Base-by-base conservation (phyloP, 2,888 invertebrate genomes). In the Blera fallax region DNA sequence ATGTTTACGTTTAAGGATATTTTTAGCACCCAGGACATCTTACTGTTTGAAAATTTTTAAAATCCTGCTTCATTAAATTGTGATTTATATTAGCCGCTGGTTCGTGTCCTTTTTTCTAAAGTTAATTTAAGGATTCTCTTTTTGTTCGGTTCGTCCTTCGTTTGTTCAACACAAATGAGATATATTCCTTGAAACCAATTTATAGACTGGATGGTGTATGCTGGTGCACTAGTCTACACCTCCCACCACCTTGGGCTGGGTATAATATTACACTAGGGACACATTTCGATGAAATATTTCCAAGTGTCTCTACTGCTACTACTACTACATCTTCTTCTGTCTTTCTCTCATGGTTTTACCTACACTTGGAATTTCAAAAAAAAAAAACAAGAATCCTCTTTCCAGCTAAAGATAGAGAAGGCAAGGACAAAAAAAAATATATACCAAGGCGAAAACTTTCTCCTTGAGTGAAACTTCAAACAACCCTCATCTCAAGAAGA, bases 281-380 rank as follows among this genome's bases (percentile, higher is more conserved):
- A 91, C 92, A 92, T 92, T 92, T 92, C 91, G 91, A 92, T 92
- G 92, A 92, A 91, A 91, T 92, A 92, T 92, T 91, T 90, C 89
- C 89, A 91, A 91, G 91, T 90, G 90, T 91, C 91, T 91, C 91
- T 91, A 89, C 90, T 74, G 89, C 90, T 74, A 32, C 56, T 64
- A 34, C 69, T 69, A 52, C 48, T 79, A 84, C 48, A 76, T 85
- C 80, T 85, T 80, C 76, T 76, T 85, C 69, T 79, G 80, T 76
- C 80, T 65, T 76, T 65, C 60, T 84, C 40, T 50, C 65, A 73
- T 54, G 62, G 43, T 67, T 73, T 60, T 69, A 58, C 72, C 52
- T 54, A 69, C 45, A 69, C 60, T 76, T 65, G 60, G 64, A 37
- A 32, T 60, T 80, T 52, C 62, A 3, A 52, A 65, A 45, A 60